Conservation (phyloP, 2,797 vertebrate species). For the Cygnus olor region DNA sequence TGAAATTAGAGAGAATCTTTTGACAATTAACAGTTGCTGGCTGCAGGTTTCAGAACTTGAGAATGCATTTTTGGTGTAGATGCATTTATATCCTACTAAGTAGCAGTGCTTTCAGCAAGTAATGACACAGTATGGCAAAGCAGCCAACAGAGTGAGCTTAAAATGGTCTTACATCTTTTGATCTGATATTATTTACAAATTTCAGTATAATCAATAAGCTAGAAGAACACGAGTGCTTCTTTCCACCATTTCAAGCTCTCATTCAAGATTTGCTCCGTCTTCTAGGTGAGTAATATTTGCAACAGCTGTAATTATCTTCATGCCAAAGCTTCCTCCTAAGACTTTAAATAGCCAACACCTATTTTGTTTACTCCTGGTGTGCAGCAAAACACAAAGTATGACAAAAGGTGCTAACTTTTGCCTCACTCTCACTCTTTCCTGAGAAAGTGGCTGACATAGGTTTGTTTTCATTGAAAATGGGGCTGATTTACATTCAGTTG, state of each 20-base stretch:
- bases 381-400: neutral
- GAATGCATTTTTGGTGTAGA: neutral
- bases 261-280: constrained; percentile 81
- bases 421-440: neutral
- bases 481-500: neutral
- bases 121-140: neutral
- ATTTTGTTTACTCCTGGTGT: neutral
- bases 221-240: constrained; percentile 89
- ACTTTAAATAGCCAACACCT: neutral
- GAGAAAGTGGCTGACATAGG: neutral
- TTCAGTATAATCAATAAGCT: constrained; percentile 88
- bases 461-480: neutral
- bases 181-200: neutral
- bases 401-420: neutral
- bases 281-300: constrained; percentile 80
- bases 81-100: neutral
- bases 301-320: neutral
- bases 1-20: neutral
- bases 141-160: neutral
- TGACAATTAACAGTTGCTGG: neutral
- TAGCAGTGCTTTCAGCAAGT: neutral
- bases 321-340: neutral
- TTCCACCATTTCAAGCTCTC: constrained; percentile 88
- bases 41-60: neutral
- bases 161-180: neutral